Base-by-base conservation (phyloP, 2,113 vertebrate species). In the Corythornis vintsioides region DNA sequence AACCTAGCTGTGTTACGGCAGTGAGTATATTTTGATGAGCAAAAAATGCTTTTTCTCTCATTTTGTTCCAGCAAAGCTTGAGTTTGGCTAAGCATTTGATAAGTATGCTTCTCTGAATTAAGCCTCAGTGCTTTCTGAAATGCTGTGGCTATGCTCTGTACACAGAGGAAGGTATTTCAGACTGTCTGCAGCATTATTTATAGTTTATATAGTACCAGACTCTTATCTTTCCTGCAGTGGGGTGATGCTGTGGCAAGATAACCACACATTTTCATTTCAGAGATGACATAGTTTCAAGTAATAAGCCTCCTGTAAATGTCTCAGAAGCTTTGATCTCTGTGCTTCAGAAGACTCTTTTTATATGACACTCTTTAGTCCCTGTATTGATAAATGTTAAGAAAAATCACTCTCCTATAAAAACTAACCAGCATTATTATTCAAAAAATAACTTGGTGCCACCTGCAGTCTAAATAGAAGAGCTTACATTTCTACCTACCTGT, bases 1-100 rank as follows among this genome's bases (percentile, higher is more conserved):
- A 99, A 99, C 96, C 97, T 99, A 95, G 98, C 99, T 48, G 96
- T 99, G 73, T 97, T 99, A 93, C 97, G 99, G 89, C 98, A 98
- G 99, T 99, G 93, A 97, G 98, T 82, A 2, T 35, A 60, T 59
- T 85, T 85, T 90, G 72, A 80, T 76, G 61, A 91, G 53, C 21
- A 81, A 72, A 76, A 82, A 47, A 15, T 11, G n/a, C 1, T 35
- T 52, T 66, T 81, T 71, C 61, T 78, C 53, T 88, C 31, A 76
- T 71, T 84, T 70, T 9, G 9, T 77, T 86, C 76, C 50, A 89
- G 52, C 22, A 92, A 63, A 87, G 33, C 26, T 31, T 86, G 18
- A 45, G 9, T 90, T 83, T 65, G 29, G 64, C 31, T 79, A 78
- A 86, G 33, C 50, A 71, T 78, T 87, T 89, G 75, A 40, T 83